phyloP scores from a whole-genome alignment of 2,113 vertebrate genomes.

The Lophochroa leadbeateri region DNA sequence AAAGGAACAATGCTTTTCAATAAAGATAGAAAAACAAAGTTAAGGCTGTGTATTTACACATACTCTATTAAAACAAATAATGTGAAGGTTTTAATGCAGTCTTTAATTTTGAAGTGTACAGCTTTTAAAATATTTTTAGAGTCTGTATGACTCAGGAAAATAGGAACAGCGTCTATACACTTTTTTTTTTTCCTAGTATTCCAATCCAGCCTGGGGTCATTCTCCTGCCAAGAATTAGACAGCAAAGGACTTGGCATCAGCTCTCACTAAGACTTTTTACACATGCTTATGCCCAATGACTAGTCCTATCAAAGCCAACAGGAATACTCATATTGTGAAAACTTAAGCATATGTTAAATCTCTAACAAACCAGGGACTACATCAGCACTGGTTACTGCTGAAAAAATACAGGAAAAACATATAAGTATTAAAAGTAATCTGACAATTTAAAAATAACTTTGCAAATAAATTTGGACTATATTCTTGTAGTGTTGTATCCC shows the following conservation, averaged over 20 bases:
- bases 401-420: not conserved
- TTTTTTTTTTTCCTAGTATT: not conserved
- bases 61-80: not conserved
- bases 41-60: not conserved
- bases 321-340: not conserved
- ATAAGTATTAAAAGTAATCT: not conserved
- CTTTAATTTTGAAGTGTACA: not conserved
- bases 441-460: not conserved
- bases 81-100: not conserved
- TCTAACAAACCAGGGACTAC: not conserved
- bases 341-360: not conserved
- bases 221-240: not conserved
- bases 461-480: not conserved
- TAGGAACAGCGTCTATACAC: not conserved
- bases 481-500: not conserved
- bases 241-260: constrained; percentile 17
- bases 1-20: not conserved
- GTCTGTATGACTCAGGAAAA: not conserved
- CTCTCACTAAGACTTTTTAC: not conserved
- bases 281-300: not conserved
- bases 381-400: not conserved
- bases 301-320: not conserved
- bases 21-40: not conserved
- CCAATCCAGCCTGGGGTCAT: not conserved
- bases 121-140: not conserved